phyloP scores from a whole-genome alignment of 2,797 vertebrate species.

The Urosaurus nigricauda region DNA sequence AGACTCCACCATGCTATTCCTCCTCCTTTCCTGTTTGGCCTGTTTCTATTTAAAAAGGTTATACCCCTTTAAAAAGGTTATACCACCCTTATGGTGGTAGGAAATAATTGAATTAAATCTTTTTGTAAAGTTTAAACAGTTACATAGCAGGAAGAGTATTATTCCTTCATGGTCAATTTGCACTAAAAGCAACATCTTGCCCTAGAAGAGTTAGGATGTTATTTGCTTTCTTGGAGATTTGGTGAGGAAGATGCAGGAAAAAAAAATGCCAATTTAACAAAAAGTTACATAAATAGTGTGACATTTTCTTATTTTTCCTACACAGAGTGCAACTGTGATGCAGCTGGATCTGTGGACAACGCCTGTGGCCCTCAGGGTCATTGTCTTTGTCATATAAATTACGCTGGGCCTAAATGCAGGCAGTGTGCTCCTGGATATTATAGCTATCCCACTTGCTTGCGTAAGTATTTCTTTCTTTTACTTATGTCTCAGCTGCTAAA shows the following conservation, averaged over 20 bases:
- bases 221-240: background rate
- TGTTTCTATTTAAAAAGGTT: too few species aligned
- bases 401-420: constrained; percentile 77
- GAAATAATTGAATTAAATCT: constrained; percentile 22
- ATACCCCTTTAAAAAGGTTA: too few species aligned
- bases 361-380: constrained; percentile 73
- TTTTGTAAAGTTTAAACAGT: background rate
- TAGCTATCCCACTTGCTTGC: constrained; percentile 80
- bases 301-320: background rate
- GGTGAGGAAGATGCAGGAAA: background rate
- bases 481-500: background rate
- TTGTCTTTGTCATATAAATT: constrained; percentile 79
- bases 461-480: constrained; percentile 68
- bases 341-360: constrained; percentile 74
- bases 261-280: constrained; percentile 9
- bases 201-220: background rate
- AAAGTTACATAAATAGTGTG: background rate
- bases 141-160: background rate
- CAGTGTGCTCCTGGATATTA: constrained; percentile 81
- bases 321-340: constrained; percentile 79
- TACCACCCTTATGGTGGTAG: background rate
- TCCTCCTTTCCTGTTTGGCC: too few species aligned
- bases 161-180: background rate
- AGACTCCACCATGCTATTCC: too few species aligned
- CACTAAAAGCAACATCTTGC: constrained; percentile 1